Evolutionary conservation across 1,140 invertebrate species (phyloP).

Genomic region (Heliconius melpomene): DNA sequence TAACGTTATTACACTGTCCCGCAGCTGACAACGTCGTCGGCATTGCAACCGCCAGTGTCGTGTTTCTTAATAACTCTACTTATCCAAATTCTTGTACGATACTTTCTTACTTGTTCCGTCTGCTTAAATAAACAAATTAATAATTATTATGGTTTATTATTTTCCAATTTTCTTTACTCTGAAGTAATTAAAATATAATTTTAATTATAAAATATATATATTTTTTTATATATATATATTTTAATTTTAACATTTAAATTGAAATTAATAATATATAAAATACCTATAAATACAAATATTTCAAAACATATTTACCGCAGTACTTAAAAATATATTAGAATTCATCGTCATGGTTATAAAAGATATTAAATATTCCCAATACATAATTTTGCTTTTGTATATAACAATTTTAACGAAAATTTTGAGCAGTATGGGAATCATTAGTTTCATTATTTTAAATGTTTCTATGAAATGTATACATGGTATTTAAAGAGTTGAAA

Average conservation of each 20-base stretch:
- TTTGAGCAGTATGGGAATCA: conserved; percentile 49
- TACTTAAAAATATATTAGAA: conserved; percentile 47
- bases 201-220: no score
- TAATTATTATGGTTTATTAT: neutral
- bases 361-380: conserved; percentile 54
- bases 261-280: no score
- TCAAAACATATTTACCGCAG: conserved; percentile 46
- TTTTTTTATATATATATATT: no score
- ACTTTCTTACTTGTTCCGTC: conserved; percentile 49
- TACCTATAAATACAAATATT: conserved; percentile 1
- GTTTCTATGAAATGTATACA: neutral
- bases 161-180: no score
- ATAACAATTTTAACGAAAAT: conserved; percentile 50
- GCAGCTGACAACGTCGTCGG: conserved; percentile 37
- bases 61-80: conserved; percentile 41
- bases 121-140: conserved; percentile 37
- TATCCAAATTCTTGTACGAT: conserved; percentile 49
- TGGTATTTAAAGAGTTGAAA: neutral
- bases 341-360: conserved; percentile 51
- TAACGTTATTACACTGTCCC: conserved; percentile 48
- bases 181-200: no score
- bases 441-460: conserved; percentile 47
- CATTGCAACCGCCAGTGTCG: conserved; percentile 24
- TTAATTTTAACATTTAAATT: no score
- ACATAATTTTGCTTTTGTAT: conserved; percentile 50